Evolutionary conservation across 2,888 invertebrate genomes (phyloP), one percentile per base, ranked within the genome.

Genomic region (Keiferia lycopersicella): DNA sequence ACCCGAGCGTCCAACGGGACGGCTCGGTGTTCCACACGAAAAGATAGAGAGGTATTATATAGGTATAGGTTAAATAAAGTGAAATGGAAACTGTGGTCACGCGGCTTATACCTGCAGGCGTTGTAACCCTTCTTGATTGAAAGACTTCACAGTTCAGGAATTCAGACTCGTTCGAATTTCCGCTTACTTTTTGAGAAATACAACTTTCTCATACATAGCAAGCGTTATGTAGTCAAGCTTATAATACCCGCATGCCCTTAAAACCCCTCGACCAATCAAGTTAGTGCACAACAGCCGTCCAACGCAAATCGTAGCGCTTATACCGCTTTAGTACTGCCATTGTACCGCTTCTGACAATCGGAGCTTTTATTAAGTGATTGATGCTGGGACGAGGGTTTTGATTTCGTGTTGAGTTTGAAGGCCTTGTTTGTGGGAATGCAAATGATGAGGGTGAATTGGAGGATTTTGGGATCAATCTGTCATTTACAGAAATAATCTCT

Each of bases 321-420:
- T 59, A 41, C 41, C 41, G 59, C 39, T 18, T 16, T 67, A 65
- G 67, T 48, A 62, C 45, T 66, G 64, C 61, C 10, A n/a, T 67
- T 67, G 67, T 48, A 62, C 50, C 67, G 64, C 58, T 62, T 63
- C 66, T 65, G 65, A 71, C 71, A 70, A 73, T 68, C 66, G 62
- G 68, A 76, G 70, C 67, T 67, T 75, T 71, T 69, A 73, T 77
- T 76, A 71, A 71, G 64, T 75, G 72, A 77, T 75, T 70, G 72
- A 75, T 73, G 72, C 68, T 63, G 69, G 16, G 58, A 14, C 39
- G 20, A 39, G 38, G 58, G 58, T 12, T 12, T 58, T 58, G 39
- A 39, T 58, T 58, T 38, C 6, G 14, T 56, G 30, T 56, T 30
- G 34, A 16, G n/a, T 57, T 11, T 34, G 34, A 56, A 26, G 18